These are phyloP conservation scores for Micrastur ruficollis DNA, from an alignment of 2,797 vertebrate genomes.

Conservation along the genomic window DNA sequence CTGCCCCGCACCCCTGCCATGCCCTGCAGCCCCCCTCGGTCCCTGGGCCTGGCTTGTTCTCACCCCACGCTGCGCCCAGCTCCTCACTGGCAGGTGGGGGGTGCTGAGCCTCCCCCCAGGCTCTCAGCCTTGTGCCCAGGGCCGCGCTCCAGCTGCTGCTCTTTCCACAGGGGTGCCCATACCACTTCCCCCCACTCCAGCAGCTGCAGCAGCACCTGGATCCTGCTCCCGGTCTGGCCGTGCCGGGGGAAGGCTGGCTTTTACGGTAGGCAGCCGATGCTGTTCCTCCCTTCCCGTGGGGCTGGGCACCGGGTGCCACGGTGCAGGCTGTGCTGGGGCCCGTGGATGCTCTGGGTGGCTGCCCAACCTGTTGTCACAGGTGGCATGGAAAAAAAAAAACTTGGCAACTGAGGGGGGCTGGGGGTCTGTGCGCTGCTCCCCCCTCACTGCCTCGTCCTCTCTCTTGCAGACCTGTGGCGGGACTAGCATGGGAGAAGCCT, in stretches of 20 bases:
- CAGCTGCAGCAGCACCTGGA: background rate
- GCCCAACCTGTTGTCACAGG: background rate
- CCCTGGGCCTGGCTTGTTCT: background rate
- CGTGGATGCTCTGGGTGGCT: background rate
- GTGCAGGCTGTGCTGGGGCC: background rate
- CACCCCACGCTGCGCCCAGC: fast-evolving
- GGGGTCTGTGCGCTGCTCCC: background rate
- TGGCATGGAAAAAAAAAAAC: background rate
- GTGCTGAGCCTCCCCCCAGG: fast-evolving
- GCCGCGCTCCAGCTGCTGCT: background rate
- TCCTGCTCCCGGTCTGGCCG: fast-evolving
- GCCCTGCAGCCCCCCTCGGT: background rate
- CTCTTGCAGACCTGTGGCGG: conserved; percentile 61
- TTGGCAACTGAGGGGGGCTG: background rate
- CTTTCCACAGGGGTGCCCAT: background rate
- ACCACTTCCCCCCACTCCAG: fast-evolving
- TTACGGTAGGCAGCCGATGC: background rate
- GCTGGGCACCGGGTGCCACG: background rate
- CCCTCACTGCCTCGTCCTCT: conserved; percentile 5
- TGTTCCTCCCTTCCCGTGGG: background rate
- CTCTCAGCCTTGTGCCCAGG: background rate
- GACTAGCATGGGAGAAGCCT: conserved; percentile 62
- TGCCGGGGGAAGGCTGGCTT: background rate
- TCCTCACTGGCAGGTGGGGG: background rate
- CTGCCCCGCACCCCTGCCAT: fast-evolving